Evolutionary conservation across 2,888 invertebrate species (phyloP).

Genomic region (Pollenia angustigena): DNA sequence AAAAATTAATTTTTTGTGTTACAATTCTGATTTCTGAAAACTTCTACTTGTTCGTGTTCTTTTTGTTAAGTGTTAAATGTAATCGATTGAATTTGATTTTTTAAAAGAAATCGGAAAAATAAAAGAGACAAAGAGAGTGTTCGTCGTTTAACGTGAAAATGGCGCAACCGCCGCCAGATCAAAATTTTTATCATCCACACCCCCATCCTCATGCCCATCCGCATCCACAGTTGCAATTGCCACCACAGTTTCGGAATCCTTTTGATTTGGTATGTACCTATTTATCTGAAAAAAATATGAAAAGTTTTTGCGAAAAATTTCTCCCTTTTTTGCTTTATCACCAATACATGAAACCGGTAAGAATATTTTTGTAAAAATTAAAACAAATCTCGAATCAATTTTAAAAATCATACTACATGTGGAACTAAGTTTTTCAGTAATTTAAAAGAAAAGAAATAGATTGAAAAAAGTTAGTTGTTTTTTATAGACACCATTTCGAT

Average conservation of each 20-base stretch:
- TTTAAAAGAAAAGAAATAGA: too few relatives aligned
- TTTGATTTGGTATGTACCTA: slow-evolving; percentile 80
- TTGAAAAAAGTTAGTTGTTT: too few relatives aligned
- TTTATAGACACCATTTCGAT: too few relatives aligned
- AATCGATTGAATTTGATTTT: slow-evolving; percentile 47
- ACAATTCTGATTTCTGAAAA: slow-evolving; percentile 1
- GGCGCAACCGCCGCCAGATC: slow-evolving; percentile 80
- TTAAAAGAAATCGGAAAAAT: slow-evolving; percentile 61
- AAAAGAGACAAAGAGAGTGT: slow-evolving; percentile 50
- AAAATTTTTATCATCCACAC: slow-evolving; percentile 78
- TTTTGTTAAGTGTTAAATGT: slow-evolving; percentile 72
- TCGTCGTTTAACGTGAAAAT: slow-evolving; percentile 75
- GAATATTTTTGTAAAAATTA: too few relatives aligned
- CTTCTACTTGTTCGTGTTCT: not conserved
- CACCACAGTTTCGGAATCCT: slow-evolving; percentile 79
- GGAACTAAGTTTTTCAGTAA: too few relatives aligned
- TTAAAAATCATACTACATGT: too few relatives aligned
- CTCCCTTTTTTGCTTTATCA: too few relatives aligned
- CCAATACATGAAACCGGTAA: too few relatives aligned
- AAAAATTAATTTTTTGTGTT: slow-evolving; percentile 1
- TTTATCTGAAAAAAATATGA: not conserved
- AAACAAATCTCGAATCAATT: too few relatives aligned
- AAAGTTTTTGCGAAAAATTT: too few relatives aligned
- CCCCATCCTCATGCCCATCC: slow-evolving; percentile 55
- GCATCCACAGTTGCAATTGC: slow-evolving; percentile 78